phyloP scores from a whole-genome alignment of 2,888 invertebrate genomes.

The Sphaerophoria taeniata region DNA sequence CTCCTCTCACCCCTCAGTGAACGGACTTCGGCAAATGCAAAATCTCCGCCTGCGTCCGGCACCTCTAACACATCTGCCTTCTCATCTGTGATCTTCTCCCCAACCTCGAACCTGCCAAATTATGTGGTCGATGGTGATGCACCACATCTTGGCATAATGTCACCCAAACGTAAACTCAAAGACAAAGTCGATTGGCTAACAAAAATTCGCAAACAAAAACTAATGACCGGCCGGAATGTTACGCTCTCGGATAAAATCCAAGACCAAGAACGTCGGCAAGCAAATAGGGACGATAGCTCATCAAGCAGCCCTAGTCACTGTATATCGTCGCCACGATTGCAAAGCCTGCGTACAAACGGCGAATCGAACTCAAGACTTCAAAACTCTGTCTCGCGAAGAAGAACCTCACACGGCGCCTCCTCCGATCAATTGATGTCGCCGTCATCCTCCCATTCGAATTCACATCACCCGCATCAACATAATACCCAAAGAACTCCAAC shows the following conservation, averaged over 20 bases:
- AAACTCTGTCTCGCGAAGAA: slow-evolving; percentile 77
- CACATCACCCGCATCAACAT: slow-evolving; percentile 48
- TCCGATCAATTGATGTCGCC: slow-evolving; percentile 74
- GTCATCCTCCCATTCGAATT: slow-evolving; percentile 54
- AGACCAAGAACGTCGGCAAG: slow-evolving; percentile 70
- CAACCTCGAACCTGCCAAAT: slow-evolving; percentile 90
- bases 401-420: slow-evolving; percentile 78
- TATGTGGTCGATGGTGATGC: slow-evolving; percentile 90
- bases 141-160: slow-evolving; percentile 88
- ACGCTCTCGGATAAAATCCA: slow-evolving; percentile 79
- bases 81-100: slow-evolving; percentile 83
- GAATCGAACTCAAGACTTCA: slow-evolving; percentile 77
- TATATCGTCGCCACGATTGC: slow-evolving; percentile 80
- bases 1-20: slow-evolving; percentile 78
- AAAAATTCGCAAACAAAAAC: slow-evolving; percentile 85
- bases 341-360: slow-evolving; percentile 79
- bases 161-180: slow-evolving; percentile 86
- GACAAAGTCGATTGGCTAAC: slow-evolving; percentile 90
- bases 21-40: slow-evolving; percentile 75
- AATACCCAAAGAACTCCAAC: slow-evolving; percentile 80
- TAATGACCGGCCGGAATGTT: slow-evolving; percentile 78
- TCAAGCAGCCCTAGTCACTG: slow-evolving; percentile 24
- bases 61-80: slow-evolving; percentile 24
- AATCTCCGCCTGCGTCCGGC: slow-evolving; percentile 75
- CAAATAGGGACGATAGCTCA: slow-evolving; percentile 26